phyloP scores from a whole-genome alignment of 2,113 vertebrate species.

The Apodemus speciosus region DNA sequence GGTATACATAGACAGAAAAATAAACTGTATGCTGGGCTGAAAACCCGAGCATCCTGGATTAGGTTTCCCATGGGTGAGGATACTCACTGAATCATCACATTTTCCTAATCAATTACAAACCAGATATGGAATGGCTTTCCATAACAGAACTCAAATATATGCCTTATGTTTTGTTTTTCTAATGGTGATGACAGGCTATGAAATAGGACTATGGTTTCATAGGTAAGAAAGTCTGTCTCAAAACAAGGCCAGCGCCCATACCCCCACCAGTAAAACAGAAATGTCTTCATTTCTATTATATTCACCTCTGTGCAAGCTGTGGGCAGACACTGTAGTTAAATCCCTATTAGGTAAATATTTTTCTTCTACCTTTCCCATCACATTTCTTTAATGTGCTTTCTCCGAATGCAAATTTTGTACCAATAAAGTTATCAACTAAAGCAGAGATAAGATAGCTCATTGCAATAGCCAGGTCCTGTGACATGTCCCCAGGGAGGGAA shows the following conservation, averaged over 20 bases:
- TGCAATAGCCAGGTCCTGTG: background rate
- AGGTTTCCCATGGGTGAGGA: rapidly evolving
- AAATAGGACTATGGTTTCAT: background rate
- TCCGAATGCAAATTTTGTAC: conserved; percentile 59
- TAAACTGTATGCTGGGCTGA: no score
- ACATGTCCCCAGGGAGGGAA: conserved; percentile 3
- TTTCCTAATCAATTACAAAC: background rate
- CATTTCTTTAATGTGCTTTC: conserved; percentile 44
- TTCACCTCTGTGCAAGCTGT: conserved; percentile 3
- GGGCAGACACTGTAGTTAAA: background rate
- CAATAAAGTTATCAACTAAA: background rate
- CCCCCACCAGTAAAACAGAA: background rate
- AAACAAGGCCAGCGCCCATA: background rate
- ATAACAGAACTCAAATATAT: background rate
- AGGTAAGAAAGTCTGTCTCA: background rate
- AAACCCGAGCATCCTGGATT: no score
- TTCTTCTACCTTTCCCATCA: background rate
- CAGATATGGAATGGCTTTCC: background rate
- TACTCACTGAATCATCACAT: background rate
- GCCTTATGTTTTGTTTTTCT: background rate
- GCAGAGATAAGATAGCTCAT: background rate
- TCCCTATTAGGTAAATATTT: background rate
- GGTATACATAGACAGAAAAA: background rate
- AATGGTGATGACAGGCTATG: no score
- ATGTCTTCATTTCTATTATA: conserved; percentile 17